These are phyloP conservation scores for Charina bottae DNA, from an alignment of 2,113 vertebrate genomes.

Conservation along the genomic window DNA sequence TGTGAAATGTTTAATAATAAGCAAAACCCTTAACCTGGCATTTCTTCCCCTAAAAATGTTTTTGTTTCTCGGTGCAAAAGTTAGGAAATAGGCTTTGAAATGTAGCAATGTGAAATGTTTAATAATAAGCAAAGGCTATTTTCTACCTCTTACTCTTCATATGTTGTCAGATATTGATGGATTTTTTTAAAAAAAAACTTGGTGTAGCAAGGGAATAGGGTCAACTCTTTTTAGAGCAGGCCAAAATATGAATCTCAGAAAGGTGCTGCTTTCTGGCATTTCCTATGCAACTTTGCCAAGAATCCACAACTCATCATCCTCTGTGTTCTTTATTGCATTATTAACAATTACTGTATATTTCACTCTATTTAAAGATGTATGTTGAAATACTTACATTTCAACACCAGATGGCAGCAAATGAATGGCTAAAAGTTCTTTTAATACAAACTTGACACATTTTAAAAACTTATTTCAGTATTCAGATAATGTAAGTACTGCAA, in stretches of 20 bases:
- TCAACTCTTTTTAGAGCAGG: not conserved
- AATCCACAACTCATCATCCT: not conserved
- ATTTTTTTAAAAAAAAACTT: not conserved
- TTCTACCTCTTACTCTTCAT: not conserved
- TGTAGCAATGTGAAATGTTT: not conserved
- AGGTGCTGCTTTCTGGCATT: not conserved
- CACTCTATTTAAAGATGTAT: not conserved
- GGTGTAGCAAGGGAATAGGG: not conserved
- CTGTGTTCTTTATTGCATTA: not conserved
- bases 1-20: not conserved
- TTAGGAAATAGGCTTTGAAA: not conserved
- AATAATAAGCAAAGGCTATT: not conserved
- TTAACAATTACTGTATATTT: conserved; percentile 6
- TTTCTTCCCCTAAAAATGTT: not conserved
- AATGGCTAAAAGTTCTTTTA: conserved; percentile 34
- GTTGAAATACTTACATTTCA: conserved; percentile 49
- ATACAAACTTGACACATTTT: not conserved
- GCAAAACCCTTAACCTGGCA: not conserved
- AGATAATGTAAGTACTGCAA: conserved; percentile 17
- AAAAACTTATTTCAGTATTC: not conserved
- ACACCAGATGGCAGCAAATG: conserved; percentile 65
- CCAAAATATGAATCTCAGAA: not conserved
- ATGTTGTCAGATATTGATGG: not conserved
- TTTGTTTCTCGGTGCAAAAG: not conserved
- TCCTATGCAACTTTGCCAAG: not conserved